Conservation (phyloP, 1,140 invertebrate species). For the Drosophila malerkotliana region DNA sequence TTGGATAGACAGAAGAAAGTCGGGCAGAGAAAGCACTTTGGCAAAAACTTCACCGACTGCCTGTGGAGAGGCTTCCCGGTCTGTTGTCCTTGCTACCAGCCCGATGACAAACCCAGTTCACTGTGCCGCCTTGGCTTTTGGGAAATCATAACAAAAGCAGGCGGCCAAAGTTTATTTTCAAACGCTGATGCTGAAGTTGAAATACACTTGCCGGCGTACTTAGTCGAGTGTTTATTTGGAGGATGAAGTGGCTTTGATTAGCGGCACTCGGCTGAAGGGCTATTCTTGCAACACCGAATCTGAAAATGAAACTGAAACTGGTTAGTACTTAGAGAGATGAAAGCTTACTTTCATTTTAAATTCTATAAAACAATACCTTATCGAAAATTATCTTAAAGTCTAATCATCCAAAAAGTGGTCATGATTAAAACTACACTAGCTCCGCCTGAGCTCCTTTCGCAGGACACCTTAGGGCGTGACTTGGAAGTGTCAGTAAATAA, state of each 20-base stretch:
- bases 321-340: neutral
- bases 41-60: slow-evolving; percentile 65
- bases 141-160: slow-evolving; percentile 68
- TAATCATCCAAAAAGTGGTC: neutral
- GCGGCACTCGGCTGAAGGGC: slow-evolving; percentile 11
- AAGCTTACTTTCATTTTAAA: too few relatives aligned
- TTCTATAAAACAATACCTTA: too few relatives aligned
- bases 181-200: slow-evolving; percentile 42
- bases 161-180: slow-evolving; percentile 49
- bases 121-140: slow-evolving; percentile 45
- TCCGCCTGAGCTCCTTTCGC: neutral
- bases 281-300: slow-evolving; percentile 1
- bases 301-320: slow-evolving; percentile 9
- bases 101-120: slow-evolving; percentile 73
- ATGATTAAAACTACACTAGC: slow-evolving; percentile 13
- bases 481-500: slow-evolving; percentile 49
- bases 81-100: slow-evolving; percentile 11
- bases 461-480: slow-evolving; percentile 41
- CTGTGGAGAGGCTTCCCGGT: slow-evolving; percentile 41
- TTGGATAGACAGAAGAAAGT: slow-evolving; percentile 1
- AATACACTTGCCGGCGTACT: slow-evolving; percentile 53
- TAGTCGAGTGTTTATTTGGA: slow-evolving; percentile 35
- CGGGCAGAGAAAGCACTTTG: slow-evolving; percentile 61
- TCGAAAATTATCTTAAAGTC: too few relatives aligned
- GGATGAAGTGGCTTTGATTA: slow-evolving; percentile 48